Percentiles rank a stretch among this genome's conserved stretches.
These are phyloP conservation scores for Cryptus armator DNA, from an alignment of 2,888 invertebrate genomes.

Conservation along the genomic window DNA sequence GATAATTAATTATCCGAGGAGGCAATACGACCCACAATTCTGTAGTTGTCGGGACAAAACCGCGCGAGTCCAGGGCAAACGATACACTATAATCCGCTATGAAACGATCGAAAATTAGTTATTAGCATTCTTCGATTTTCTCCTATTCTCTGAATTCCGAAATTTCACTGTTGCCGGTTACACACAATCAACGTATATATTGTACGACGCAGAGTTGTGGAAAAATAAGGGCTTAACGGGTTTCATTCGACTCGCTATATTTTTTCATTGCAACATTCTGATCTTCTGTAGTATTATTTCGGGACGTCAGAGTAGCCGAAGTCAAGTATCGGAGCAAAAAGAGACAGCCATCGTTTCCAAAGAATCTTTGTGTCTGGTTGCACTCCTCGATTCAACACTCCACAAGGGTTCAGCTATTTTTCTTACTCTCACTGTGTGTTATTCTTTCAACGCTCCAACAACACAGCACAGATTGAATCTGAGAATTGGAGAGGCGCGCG, in stretches of 20 bases:
- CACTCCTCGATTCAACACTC: conserved; percentile 50
- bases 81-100: background rate
- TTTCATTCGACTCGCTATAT: conserved; percentile 23
- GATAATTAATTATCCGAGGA: conserved; percentile 54
- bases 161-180: background rate
- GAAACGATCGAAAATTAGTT: background rate
- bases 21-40: conserved; percentile 1
- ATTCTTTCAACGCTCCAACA: conserved; percentile 59
- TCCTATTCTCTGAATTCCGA: background rate
- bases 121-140: background rate
- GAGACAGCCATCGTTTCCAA: conserved; percentile 25
- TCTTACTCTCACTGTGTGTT: conserved; percentile 48
- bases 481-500: conserved; percentile 31
- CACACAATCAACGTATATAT: background rate
- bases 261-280: conserved; percentile 35
- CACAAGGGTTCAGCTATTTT: conserved; percentile 51
- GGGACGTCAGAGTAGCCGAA: conserved; percentile 13
- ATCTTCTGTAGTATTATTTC: conserved; percentile 60
- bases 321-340: conserved; percentile 14
- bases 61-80: background rate
- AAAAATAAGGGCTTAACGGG: background rate
- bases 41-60: background rate
- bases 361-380: conserved; percentile 33
- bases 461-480: conserved; percentile 32
- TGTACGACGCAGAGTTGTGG: background rate